Percentiles rank a stretch among this genome's conserved stretches.
These are phyloP conservation scores for Drosophila kuntzei DNA, from an alignment of 2,888 invertebrate species.

Conservation along the genomic window DNA sequence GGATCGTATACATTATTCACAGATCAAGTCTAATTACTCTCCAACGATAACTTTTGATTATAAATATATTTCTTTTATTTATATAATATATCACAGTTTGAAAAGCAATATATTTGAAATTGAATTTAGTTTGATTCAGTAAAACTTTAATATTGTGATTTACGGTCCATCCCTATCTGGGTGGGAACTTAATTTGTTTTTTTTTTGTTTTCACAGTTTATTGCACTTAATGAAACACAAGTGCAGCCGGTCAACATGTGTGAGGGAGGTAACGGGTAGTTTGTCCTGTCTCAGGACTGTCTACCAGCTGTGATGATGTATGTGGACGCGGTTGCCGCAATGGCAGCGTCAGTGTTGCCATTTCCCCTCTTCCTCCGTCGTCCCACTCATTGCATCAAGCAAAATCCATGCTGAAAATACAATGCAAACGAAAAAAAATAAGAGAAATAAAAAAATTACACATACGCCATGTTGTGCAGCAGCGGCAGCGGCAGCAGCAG, in stretches of 20 bases:
- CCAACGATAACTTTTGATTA: too few relatives aligned
- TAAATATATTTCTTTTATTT: background rate
- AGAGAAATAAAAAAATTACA: constrained; percentile 36
- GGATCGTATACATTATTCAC: background rate
- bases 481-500: constrained; percentile 15
- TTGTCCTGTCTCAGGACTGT: constrained; percentile 67
- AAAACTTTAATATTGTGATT: constrained; percentile 7
- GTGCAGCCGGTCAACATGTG: constrained; percentile 23
- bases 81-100: background rate
- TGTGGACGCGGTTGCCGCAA: constrained; percentile 58
- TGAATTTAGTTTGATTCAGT: background rate
- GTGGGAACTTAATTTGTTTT: constrained; percentile 62
- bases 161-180: constrained; percentile 41
- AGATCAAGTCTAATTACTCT: background rate
- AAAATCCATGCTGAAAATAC: constrained; percentile 63
- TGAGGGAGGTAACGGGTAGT: constrained; percentile 40
- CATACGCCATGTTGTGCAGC: constrained; percentile 56
- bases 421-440: constrained; percentile 56
- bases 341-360: constrained; percentile 48
- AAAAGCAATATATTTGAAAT: too few relatives aligned
- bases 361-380: background rate
- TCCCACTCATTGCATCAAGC: constrained; percentile 18
- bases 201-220: constrained; percentile 65
- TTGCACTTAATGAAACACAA: constrained; percentile 79
- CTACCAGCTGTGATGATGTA: constrained; percentile 74